These are phyloP conservation scores for Glaucopsyche alexis DNA, from an alignment of 2,888 invertebrate genomes.

Conservation along the genomic window DNA sequence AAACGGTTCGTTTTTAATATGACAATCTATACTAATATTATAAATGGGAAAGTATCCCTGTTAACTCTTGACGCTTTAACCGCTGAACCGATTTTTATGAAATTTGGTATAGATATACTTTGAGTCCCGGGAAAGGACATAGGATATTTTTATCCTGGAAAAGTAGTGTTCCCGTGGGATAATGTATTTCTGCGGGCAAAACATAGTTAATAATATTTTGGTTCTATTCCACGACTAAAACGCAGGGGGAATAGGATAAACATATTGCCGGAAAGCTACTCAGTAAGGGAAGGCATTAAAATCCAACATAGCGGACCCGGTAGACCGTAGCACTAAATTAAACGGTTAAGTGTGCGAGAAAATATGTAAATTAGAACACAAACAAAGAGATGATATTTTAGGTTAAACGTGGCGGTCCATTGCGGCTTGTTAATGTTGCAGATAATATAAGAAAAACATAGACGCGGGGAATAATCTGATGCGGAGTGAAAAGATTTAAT, in stretches of 20 bases:
- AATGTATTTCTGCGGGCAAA: too few species aligned
- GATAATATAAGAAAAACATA: conserved; percentile 70
- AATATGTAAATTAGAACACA: conserved; percentile 33
- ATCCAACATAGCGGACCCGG: not conserved
- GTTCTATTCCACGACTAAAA: not conserved
- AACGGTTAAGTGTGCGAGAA: conserved; percentile 27
- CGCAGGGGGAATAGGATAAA: not conserved
- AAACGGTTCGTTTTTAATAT: too few species aligned
- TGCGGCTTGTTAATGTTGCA: conserved; percentile 53
- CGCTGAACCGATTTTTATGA: too few species aligned
- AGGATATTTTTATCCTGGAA: too few species aligned
- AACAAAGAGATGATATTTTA: conserved; percentile 25
- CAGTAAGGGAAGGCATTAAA: not conserved
- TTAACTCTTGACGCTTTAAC: too few species aligned
- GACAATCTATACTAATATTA: too few species aligned
- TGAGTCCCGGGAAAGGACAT: too few species aligned
- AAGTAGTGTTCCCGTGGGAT: too few species aligned
- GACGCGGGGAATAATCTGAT: conserved; percentile 61
- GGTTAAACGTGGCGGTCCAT: conserved; percentile 18
- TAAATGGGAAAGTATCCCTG: too few species aligned
- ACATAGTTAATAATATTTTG: not conserved
- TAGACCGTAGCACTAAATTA: not conserved
- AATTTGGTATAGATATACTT: too few species aligned
- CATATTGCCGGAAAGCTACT: not conserved
- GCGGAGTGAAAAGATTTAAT: conserved; percentile 71